Evolutionary conservation across 1,140 invertebrate species (phyloP).

Genomic region (Ips typographus): DNA sequence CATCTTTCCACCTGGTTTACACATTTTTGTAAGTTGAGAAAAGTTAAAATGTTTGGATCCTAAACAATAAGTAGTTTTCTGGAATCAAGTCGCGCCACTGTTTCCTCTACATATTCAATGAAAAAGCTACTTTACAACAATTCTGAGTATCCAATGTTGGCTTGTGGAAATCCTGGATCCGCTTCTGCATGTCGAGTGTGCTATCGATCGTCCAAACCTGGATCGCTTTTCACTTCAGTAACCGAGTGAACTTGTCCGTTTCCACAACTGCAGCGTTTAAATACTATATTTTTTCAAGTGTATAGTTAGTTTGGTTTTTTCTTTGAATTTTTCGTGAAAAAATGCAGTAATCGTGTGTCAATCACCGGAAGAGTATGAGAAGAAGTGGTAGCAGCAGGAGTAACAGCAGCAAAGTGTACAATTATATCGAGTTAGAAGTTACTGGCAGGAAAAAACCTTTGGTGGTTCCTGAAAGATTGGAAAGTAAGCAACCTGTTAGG

Average conservation of each 20-base stretch:
- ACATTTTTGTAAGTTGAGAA: too few relatives aligned
- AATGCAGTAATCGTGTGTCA: background rate
- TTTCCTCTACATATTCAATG: too few relatives aligned
- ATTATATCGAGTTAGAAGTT: conserved; percentile 13
- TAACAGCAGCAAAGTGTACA: conserved; percentile 24
- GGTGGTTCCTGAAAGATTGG: background rate
- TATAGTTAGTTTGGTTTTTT: background rate
- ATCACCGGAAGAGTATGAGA: conserved; percentile 15
- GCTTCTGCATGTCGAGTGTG: conserved; percentile 12
- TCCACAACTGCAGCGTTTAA: conserved; percentile 13
- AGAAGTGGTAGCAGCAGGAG: conserved; percentile 20
- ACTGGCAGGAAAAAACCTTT: conserved; percentile 22
- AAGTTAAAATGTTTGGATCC: too few relatives aligned
- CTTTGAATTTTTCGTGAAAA: conserved; percentile 5
- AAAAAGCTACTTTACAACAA: too few relatives aligned
- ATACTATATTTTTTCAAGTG: background rate
- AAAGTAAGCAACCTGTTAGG: background rate
- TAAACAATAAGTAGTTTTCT: too few relatives aligned
- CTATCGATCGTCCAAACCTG: conserved; percentile 21
- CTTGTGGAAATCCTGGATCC: conserved; percentile 18
- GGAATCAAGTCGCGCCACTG: too few relatives aligned
- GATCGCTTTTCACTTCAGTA: conserved; percentile 23
- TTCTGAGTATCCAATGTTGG: too few relatives aligned
- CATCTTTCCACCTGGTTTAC: too few relatives aligned
- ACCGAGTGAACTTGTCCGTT: conserved; percentile 30